These are phyloP conservation scores for Cyphomyrmex costatus DNA, from an alignment of 1,140 invertebrate species.

Conservation along the genomic window DNA sequence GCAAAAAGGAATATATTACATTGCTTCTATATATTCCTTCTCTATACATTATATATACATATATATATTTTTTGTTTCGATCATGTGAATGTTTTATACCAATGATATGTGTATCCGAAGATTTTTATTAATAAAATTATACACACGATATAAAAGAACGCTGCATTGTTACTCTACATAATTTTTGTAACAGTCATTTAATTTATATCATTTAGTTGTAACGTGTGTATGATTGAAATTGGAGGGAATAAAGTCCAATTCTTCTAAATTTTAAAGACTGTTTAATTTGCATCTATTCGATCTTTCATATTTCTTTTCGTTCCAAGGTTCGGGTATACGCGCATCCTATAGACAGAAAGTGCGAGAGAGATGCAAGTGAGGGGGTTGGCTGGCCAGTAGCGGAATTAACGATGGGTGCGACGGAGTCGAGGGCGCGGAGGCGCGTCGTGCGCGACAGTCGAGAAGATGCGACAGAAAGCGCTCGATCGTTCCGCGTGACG, in stretches of 20 bases:
- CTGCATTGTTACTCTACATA: background rate
- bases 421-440: background rate
- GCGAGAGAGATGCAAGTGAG: background rate
- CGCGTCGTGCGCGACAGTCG: conserved; percentile 1
- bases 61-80: conserved; percentile 76
- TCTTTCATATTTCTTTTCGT: too few relatives aligned
- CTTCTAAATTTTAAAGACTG: too few relatives aligned
- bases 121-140: conserved; percentile 81
- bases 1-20: conserved; percentile 71
- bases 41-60: background rate
- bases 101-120: conserved; percentile 76
- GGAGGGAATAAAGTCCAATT: background rate
- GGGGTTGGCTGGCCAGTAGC: background rate
- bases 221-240: background rate
- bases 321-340: too few relatives aligned
- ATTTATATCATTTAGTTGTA: background rate
- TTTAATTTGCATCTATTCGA: too few relatives aligned
- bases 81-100: conserved; percentile 81
- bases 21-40: conserved; percentile 49
- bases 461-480: conserved; percentile 14
- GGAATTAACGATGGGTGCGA: background rate
- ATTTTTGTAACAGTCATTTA: background rate
- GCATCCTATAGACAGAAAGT: background rate
- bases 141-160: background rate
- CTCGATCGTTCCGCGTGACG: conserved; percentile 25